These are phyloP conservation scores for Sitta europaea DNA, from an alignment of 2,113 vertebrate genomes.

Conservation along the genomic window DNA sequence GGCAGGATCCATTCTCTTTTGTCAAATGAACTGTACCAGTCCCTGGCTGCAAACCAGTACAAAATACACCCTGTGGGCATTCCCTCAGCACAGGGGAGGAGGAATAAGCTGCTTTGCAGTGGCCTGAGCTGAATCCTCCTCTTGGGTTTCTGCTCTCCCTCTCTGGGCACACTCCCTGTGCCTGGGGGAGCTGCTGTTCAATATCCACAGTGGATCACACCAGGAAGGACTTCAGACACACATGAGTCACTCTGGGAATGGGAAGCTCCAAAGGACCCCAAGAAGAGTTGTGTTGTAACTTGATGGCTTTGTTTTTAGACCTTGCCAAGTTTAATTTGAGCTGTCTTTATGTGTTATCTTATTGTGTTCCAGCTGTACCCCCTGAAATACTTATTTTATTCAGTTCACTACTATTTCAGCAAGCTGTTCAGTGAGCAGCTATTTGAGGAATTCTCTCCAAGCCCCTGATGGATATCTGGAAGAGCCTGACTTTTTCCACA, in stretches of 20 bases:
- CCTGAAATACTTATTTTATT: background rate
- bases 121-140: background rate
- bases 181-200: accelerated
- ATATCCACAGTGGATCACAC: background rate
- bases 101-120: background rate
- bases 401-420: background rate
- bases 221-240: background rate
- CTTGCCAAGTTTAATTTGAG: background rate
- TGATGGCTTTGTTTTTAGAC: background rate
- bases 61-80: background rate
- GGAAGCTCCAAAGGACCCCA: background rate
- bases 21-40: background rate
- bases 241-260: background rate
- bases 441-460: background rate
- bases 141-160: background rate
- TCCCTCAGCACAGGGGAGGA: background rate
- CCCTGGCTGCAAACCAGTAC: background rate
- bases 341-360: background rate
- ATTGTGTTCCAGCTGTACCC: background rate
- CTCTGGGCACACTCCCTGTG: background rate
- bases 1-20: background rate
- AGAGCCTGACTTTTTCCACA: background rate
- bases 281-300: background rate
- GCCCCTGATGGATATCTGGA: background rate
- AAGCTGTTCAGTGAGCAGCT: background rate